phyloP scores from a whole-genome alignment of 2,113 vertebrate genomes.

The Marmota monax region DNA sequence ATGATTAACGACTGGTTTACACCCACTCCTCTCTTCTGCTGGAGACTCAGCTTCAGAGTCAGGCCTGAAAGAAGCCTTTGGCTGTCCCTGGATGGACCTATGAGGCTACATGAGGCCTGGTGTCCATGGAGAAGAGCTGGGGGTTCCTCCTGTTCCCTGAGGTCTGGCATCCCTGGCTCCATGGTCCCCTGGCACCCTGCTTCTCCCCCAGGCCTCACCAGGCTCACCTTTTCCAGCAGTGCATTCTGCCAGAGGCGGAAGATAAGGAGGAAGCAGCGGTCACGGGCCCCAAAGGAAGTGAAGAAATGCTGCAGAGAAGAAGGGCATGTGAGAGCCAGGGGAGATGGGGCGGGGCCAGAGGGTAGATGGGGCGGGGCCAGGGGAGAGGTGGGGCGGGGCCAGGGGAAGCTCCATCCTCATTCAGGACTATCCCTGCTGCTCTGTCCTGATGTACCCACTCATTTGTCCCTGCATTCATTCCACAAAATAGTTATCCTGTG shows the following conservation, averaged over 20 bases:
- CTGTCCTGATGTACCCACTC: not conserved
- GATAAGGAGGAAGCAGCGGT: conserved; percentile 95
- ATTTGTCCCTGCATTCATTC: not conserved
- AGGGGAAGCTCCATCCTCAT: no score
- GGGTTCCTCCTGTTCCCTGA: not conserved
- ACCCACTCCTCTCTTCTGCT: not conserved
- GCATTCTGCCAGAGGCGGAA: conserved; percentile 96
- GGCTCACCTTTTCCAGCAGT: conserved; percentile 92
- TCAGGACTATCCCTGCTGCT: not conserved
- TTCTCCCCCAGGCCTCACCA: not conserved
- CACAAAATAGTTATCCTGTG: not conserved
- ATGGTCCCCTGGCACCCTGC: not conserved
- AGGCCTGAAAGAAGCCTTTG: not conserved
- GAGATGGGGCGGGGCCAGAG: not conserved
- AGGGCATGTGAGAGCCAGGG: not conserved
- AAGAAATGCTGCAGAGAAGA: conserved; percentile 91
- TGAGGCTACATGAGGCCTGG: not conserved
- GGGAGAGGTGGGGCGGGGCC: not conserved
- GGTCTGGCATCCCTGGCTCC: not conserved
- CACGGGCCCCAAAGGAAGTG: conserved; percentile 95
- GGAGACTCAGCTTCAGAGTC: not conserved
- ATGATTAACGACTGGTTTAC: not conserved
- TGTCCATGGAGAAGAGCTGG: not conserved
- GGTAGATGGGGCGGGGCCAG: not conserved
- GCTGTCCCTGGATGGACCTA: not conserved